Evolutionary conservation across 2,888 invertebrate species (phyloP).

Genomic region (Xestoiulus laeticollis): DNA sequence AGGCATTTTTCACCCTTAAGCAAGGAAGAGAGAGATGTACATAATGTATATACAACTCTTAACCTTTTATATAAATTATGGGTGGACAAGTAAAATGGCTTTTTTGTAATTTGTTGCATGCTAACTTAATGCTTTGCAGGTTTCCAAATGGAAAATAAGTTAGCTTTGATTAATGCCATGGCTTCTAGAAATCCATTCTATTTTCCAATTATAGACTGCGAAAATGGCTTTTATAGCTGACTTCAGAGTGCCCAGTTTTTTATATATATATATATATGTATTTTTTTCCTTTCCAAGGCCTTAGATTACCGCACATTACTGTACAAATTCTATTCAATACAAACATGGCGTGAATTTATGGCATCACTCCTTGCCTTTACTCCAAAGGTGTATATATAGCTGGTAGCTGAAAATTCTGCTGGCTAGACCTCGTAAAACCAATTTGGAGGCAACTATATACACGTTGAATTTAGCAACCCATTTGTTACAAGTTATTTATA

Average conservation of each 20-base stretch:
- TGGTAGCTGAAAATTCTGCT: background rate
- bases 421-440: background rate
- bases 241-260: conserved; percentile 34
- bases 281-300: background rate
- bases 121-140: conserved; percentile 19
- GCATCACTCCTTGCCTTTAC: conserved; percentile 10
- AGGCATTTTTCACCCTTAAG: conserved; percentile 5
- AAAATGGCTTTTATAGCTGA: conserved; percentile 30
- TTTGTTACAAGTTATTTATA: conserved; percentile 29
- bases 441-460: conserved; percentile 25
- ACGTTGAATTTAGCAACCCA: conserved; percentile 34
- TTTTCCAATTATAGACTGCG: conserved; percentile 28
- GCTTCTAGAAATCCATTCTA: conserved; percentile 18
- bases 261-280: background rate
- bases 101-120: conserved; percentile 11
- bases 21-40: background rate
- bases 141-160: background rate
- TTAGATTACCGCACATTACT: conserved; percentile 15
- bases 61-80: background rate
- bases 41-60: background rate
- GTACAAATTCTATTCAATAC: conserved; percentile 25
- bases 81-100: conserved; percentile 1
- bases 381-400: background rate
- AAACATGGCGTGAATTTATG: conserved; percentile 20
- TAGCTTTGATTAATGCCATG: conserved; percentile 1